Base-by-base conservation (phyloP, 2,113 vertebrate species). In the Tangachromis dhanisi region DNA sequence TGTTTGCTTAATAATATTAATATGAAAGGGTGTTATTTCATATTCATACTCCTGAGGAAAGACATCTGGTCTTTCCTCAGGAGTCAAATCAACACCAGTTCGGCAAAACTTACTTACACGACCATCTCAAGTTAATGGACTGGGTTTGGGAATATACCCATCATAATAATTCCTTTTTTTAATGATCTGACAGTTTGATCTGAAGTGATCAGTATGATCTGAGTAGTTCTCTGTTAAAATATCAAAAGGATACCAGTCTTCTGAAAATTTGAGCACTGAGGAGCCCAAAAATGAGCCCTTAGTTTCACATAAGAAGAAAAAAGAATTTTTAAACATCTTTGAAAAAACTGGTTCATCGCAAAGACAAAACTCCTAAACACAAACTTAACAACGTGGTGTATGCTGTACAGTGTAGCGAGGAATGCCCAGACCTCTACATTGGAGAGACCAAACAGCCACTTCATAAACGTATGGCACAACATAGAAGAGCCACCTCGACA, bases 11-110 rank as follows among this genome's bases (percentile, higher is more conserved):
- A 57, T 57, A 57, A 57, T 8, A 26, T 26, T 57, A 29, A 57
- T 29, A 57, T 0, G 1, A 57, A 57, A 57, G 24, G 54, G 54
- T 14, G 54, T 26, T 26, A 26, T 26, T 26, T 26, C 24, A 26
- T 26, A 26, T 26, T 26, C 24, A 26, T 26, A 26, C 24, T 26
- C 24, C 24, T 26, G 24, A 26, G 24, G 24, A 26, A 26, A 26
- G 24, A 26, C 7, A 29, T 59, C 55, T 59, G 55, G 24, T 59
- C 54, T 31, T 61, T 31, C 1, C 57, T 61, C 26, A 61, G 26
- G 29, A 61, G 24, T 8, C 54, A 57, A 29, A 5, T 26, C 54
- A 61, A 61, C 26, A 33, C 29, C 57, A 61, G 57, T 33, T 17
- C 0, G 4, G 57, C 31, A 31, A 61, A 61, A 61, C 26, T 29